Conservation (phyloP, 2,888 invertebrate genomes). For the Athripsodes cinereus region DNA sequence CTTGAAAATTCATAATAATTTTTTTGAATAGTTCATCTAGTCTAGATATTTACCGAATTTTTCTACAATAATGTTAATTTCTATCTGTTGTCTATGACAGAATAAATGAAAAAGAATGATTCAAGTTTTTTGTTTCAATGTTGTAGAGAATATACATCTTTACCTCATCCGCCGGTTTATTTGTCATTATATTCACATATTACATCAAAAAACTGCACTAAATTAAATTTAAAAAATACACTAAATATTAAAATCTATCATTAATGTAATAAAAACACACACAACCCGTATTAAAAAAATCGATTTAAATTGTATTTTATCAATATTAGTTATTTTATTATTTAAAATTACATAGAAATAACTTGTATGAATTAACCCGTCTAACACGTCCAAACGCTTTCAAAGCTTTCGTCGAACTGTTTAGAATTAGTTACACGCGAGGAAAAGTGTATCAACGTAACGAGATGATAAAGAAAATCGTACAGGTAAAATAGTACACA, state of each 20-base stretch:
- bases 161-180: background rate
- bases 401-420: background rate
- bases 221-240: background rate
- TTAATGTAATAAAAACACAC: background rate
- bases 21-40: no score
- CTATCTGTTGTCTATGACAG: no score
- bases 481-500: background rate
- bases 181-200: slow-evolving; percentile 1
- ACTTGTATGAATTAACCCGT: background rate
- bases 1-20: no score
- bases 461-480: background rate
- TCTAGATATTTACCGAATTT: no score
- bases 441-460: background rate
- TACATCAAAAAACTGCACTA: background rate
- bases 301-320: background rate
- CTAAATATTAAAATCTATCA: background rate
- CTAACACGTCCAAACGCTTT: background rate
- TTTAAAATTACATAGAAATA: background rate
- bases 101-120: background rate
- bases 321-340: background rate
- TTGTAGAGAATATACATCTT: no score
- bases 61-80: no score
- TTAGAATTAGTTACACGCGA: background rate
- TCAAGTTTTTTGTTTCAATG: background rate
- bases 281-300: background rate